Base-by-base conservation (phyloP, 2,113 vertebrate genomes). In the Nycticebus coucang region DNA sequence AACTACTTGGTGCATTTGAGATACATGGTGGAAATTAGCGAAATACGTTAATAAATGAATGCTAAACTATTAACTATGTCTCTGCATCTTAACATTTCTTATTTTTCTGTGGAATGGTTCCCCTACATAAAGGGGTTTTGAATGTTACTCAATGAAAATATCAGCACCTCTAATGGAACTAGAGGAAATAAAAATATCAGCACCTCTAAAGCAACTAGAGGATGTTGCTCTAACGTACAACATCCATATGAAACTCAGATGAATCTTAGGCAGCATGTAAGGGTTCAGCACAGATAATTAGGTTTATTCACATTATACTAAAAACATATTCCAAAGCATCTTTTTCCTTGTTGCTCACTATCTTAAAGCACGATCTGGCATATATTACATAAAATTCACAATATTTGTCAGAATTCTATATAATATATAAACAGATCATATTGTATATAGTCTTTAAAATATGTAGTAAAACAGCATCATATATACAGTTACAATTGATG, bases 11-110 rank as follows among this genome's bases (percentile, higher is more conserved):
- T 57, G 91, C 60, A 87, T 87, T 93, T 74, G 53, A 86, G 26
- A 66, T 79, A 72, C 7, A 78, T 57, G 21, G 57, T 60, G 41
- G 94, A 95, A 88, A 92, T 57, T 18, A 45, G 24, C 69, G 28
- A 28, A 94, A 87, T 93, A 89, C 87, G 83, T 96, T 35, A 91
- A 93, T 94, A 53, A 95, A 88, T 69, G 37, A 84, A 91, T 95
- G 68, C 21, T 95, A 95, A 88, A 96, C 83, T 94, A 93, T 59
- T 75, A 95, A 75, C 72, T 91, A 33, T 69, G 11, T 68, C 45
- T 79, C 78, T 55, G 35, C 33, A 85, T 17, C 22, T 12, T 83
- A 87, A 90, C 90, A 93, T 18, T 60, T 95, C 30, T 68, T n/a
- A 68, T 50, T 87, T 17, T 77, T 91, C 66, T 91, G 41, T 75